Base-by-base conservation (phyloP, 1,140 invertebrate genomes). In the Cydia splendana region DNA sequence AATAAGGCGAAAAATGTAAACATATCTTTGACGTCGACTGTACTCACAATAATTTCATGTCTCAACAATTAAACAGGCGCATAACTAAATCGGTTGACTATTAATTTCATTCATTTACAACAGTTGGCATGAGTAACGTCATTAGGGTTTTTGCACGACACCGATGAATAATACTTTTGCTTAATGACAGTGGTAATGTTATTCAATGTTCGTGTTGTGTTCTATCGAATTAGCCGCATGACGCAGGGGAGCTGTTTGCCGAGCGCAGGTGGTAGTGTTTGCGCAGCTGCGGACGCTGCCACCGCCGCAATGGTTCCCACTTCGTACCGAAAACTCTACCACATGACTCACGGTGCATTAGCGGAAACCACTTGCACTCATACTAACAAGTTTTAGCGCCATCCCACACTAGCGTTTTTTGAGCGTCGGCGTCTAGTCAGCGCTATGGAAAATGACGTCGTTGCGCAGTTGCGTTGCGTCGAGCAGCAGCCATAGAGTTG, bases 221-320 rank as follows among this genome's bases (percentile, higher is more conserved):
- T 81, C 76, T 86, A 80, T 87, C 84, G 74, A 88, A 89, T 88
- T 85, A 80, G 79, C 81, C 78, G 74, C 69, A 87, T 90, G 88
- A 90, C 88, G 88, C 84, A 87, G 84, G 76, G 79, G 75, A 51
- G 57, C 57, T 71, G 67, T 71, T 71, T 69, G 65, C 30, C 65
- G 24, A 9, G 15, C 65, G 67, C 67, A 71, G 67, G 67, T 45
- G 67, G 15, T 38, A 38, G 67, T 83, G 80, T 79, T 78, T 80
- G 78, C 75, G 13, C 71, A 78, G 73, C 71, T 76, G 74, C 83
- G 88, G 83, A 82, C 87, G 87, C 73, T 75, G 18, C 73, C 5
- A 15, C 20, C 57, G 65, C 53, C n/a, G 45, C 74, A 53, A 57
- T 80, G 51, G 57, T 77, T 71, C 34, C 34, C 67, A 71, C n/a